Base-by-base conservation (phyloP, 2,797 vertebrate species). In the Microchirus variegatus region DNA sequence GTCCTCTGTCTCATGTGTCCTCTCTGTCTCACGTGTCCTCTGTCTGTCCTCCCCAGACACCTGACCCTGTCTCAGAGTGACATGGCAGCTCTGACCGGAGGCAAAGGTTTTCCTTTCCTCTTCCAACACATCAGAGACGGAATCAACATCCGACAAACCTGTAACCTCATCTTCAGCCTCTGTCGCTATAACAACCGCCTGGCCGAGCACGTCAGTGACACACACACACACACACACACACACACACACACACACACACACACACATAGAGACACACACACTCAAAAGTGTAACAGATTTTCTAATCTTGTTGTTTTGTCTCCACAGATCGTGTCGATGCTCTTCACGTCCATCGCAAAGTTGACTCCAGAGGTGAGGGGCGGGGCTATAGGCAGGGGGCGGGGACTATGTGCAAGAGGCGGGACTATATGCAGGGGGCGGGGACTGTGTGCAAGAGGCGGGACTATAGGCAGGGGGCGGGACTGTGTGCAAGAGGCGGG, bases 111-210 rank as follows among this genome's bases (percentile, higher is more conserved):
- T 90, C 97, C 97, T 63, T 99, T 99, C 94, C 93, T 99, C 65
- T 99, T 99, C 90, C 97, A 99, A 93, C 97, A 99, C 92, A 99
- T 99, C 91, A 90, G 97, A 61, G 97, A 99, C 74, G 96, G 97
- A 73, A 99, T 99, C 93, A 99, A 99, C 92, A 98, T 99, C 93
- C 87, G 97, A 57, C 97, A 99, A 84, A 98, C 97, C 19, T 99
- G 97, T 83, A 99, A 99, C 92, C 95, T 99, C 80, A 99, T 99
- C 89, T 99, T 99, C 92, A 99, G 97, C 84, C 94, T 99, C 68
- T 98, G 97, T 78, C 96, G 97, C 67, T 99, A 99, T 63, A 99
- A 98, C 88, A 99, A 98, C 91, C 94, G 97, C 45, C 96, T 99
- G 8, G 97, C 97, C 9, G 97, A 99, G 81, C 97, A 99, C 2